Evolutionary conservation across 1,140 invertebrate genomes (phyloP).

Genomic region (Bombus turneri): DNA sequence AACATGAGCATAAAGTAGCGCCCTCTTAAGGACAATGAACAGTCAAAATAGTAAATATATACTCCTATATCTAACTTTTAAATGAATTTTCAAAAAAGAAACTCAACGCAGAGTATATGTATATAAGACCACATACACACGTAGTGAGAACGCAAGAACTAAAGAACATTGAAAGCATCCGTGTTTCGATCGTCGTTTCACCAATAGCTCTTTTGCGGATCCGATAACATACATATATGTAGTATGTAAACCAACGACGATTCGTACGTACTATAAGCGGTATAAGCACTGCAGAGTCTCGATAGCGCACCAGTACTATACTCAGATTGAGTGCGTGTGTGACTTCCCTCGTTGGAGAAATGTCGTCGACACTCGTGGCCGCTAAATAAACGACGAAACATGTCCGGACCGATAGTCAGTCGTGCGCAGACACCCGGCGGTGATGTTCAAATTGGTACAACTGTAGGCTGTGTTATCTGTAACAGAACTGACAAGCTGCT

Average conservation of each 20-base stretch:
- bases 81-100: constrained; percentile 32
- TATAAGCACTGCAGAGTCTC: constrained; percentile 36
- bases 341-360: constrained; percentile 65
- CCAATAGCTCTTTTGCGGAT: constrained; percentile 39
- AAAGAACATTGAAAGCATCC: constrained; percentile 4
- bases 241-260: constrained; percentile 28
- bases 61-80: constrained; percentile 6
- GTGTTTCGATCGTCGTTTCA: constrained; percentile 23
- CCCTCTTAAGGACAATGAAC: background rate
- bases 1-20: constrained; percentile 28
- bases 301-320: constrained; percentile 41
- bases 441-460: constrained; percentile 43
- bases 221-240: constrained; percentile 18
- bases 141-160: background rate
- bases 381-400: constrained; percentile 63
- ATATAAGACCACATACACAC: background rate
- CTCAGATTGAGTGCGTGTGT: constrained; percentile 59
- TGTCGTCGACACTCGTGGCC: constrained; percentile 65
- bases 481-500: constrained; percentile 86
- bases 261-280: background rate
- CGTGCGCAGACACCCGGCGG: constrained; percentile 60
- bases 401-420: constrained; percentile 71
- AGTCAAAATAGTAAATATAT: background rate
- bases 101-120: background rate
- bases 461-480: constrained; percentile 85